phyloP scores from a whole-genome alignment of 2,113 vertebrate species.

The Microtus pennsylvanicus region DNA sequence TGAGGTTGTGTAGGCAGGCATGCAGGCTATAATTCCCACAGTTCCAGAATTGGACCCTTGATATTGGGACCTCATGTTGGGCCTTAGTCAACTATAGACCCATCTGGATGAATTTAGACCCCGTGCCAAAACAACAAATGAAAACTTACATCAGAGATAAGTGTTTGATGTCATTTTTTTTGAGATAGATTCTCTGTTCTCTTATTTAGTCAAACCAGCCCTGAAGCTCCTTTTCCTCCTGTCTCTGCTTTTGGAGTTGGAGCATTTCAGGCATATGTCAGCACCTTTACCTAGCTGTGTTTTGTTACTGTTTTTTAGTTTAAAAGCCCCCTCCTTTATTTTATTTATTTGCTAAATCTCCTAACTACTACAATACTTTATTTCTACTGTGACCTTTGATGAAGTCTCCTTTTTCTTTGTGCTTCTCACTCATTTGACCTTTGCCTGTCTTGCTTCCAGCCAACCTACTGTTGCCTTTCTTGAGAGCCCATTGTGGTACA shows the following conservation, averaged over 20 bases:
- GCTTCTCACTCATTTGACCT: neutral
- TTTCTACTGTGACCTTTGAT: neutral
- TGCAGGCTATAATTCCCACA: neutral
- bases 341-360: neutral
- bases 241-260: neutral
- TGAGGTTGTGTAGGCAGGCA: neutral
- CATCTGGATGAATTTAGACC: neutral
- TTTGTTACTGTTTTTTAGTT: neutral
- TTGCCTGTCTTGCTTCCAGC: neutral
- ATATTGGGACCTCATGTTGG: neutral
- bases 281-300: neutral
- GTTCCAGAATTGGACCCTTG: neutral
- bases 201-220: neutral
- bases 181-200: neutral
- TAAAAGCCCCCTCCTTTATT: neutral
- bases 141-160: neutral
- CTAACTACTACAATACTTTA: neutral
- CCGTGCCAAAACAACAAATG: neutral
- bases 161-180: neutral
- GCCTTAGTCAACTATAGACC: neutral
- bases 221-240: neutral
- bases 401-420: neutral
- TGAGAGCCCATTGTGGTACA: neutral
- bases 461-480: fast-evolving
- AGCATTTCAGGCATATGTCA: neutral